Percentiles rank a stretch among this genome's conserved stretches.
phyloP scores from a whole-genome alignment of 2,888 invertebrate genomes.

The Epicampocera succincta region DNA sequence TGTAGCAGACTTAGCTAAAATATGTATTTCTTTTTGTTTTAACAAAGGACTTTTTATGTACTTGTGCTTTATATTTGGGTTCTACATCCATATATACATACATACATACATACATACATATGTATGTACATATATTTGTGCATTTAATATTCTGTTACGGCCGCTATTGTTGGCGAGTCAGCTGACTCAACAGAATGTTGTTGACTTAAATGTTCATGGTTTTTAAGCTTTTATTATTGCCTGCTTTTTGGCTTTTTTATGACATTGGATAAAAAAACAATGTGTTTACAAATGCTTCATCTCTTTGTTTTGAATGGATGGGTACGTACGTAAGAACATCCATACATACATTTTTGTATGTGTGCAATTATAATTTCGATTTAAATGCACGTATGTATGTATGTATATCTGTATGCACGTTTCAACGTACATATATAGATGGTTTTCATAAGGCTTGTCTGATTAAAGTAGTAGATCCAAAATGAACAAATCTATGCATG shows the following conservation, averaged over 20 bases:
- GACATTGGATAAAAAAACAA: constrained; percentile 60
- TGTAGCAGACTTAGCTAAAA: background rate
- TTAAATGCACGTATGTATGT: background rate
- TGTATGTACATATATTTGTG: background rate
- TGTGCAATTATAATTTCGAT: background rate
- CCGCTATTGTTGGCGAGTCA: constrained; percentile 47
- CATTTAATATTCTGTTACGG: constrained; percentile 20
- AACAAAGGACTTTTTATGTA: constrained; percentile 15
- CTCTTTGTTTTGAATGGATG: constrained; percentile 42
- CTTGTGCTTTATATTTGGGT: too few relatives aligned
- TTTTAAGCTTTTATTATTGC: constrained; percentile 67
- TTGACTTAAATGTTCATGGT: constrained; percentile 62
- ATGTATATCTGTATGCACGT: background rate
- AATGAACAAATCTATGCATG: too few relatives aligned
- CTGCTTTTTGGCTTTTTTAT: constrained; percentile 63
- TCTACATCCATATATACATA: too few relatives aligned
- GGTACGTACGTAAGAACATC: background rate
- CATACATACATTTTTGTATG: background rate
- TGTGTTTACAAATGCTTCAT: constrained; percentile 54
- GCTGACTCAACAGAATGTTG: constrained; percentile 72
- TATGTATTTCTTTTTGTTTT: constrained; percentile 19
- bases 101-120: background rate
- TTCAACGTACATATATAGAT: too few relatives aligned
- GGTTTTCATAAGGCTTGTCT: background rate
- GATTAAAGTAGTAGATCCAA: background rate